phyloP scores from a whole-genome alignment of 2,888 invertebrate genomes.

The Cinara cedri region DNA sequence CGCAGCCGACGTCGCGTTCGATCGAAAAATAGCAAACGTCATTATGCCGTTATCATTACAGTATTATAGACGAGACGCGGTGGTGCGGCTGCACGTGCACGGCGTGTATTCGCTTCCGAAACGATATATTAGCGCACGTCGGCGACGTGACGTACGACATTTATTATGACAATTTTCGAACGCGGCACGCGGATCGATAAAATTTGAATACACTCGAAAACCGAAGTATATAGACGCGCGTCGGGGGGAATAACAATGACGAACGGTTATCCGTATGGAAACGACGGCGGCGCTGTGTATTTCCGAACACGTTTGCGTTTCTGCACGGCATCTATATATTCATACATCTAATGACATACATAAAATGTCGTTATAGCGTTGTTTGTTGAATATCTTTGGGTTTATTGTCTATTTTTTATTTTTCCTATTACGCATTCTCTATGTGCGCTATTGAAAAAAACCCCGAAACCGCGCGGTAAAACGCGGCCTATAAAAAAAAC shows the following conservation, averaged over 20 bases:
- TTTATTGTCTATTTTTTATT: too few relatives aligned
- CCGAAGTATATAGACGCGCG: neutral
- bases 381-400: neutral
- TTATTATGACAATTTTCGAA: neutral
- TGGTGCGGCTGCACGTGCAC: too few relatives aligned
- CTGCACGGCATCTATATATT: neutral
- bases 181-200: neutral
- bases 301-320: neutral
- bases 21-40: too few relatives aligned
- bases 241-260: slow-evolving; percentile 9
- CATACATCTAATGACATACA: neutral
- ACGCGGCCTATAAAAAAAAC: too few relatives aligned
- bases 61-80: too few relatives aligned
- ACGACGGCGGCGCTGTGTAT: too few relatives aligned
- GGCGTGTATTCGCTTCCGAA: too few relatives aligned
- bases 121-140: neutral
- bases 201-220: neutral
- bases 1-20: too few relatives aligned
- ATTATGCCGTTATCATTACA: too few relatives aligned
- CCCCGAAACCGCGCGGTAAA: too few relatives aligned
- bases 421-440: too few relatives aligned
- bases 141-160: neutral
- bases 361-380: neutral
- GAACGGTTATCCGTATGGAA: neutral
- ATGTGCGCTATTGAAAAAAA: too few relatives aligned